Conservation (phyloP, 2,888 invertebrate species). For the Catotricha subobsoleta region DNA sequence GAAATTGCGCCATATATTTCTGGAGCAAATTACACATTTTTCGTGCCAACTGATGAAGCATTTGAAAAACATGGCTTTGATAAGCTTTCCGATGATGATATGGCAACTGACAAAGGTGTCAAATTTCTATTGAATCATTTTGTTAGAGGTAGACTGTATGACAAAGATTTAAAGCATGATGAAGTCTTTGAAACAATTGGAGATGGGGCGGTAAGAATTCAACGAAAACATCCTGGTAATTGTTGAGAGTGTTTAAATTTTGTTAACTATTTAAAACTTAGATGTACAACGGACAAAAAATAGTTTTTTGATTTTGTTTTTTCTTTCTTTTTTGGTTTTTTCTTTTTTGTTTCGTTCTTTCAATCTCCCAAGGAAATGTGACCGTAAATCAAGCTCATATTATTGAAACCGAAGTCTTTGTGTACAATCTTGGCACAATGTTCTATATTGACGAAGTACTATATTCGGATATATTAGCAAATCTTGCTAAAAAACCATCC, state of each 20-base stretch:
- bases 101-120: slow-evolving; percentile 36
- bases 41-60: slow-evolving; percentile 49
- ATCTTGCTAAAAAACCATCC: slow-evolving; percentile 11
- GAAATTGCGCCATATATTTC: slow-evolving; percentile 42
- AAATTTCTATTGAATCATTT: slow-evolving; percentile 42
- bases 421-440: slow-evolving; percentile 46
- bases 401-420: slow-evolving; percentile 41
- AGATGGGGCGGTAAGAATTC: slow-evolving; percentile 35
- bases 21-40: slow-evolving; percentile 48
- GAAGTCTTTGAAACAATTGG: slow-evolving; percentile 36
- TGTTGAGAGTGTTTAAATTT: too few species aligned
- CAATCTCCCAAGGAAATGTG: slow-evolving; percentile 27
- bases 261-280: too few species aligned
- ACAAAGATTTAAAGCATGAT: slow-evolving; percentile 37
- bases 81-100: slow-evolving; percentile 35
- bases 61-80: slow-evolving; percentile 42
- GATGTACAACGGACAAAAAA: not conserved
- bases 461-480: slow-evolving; percentile 28
- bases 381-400: slow-evolving; percentile 38
- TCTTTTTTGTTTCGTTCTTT: not conserved
- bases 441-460: slow-evolving; percentile 41
- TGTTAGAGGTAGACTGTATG: slow-evolving; percentile 40
- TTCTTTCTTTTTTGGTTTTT: not conserved
- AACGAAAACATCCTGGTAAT: too few species aligned
- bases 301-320: not conserved